Conservation (phyloP, 2,113 vertebrate genomes). For the Oostethus manadensis region DNA sequence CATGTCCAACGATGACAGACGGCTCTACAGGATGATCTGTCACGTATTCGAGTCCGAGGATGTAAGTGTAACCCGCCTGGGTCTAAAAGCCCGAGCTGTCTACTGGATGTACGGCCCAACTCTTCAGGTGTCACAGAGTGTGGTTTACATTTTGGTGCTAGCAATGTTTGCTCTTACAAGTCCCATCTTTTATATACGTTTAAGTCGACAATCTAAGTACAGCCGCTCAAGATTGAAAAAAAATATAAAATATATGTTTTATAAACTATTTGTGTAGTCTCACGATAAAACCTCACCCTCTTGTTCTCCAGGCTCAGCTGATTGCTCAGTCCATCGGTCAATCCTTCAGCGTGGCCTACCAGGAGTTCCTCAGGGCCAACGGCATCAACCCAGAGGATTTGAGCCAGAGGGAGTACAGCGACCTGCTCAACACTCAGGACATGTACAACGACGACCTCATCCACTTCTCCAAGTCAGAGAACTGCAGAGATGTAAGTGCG, state of each 20-base stretch:
- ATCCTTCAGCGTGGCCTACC: slow-evolving; percentile 95
- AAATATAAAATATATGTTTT: too few relatives aligned
- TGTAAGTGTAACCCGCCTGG: slow-evolving; percentile 66
- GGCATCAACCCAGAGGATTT: slow-evolving; percentile 96
- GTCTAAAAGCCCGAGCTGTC: background rate
- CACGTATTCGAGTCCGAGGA: slow-evolving; percentile 97
- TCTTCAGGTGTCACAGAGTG: too few relatives aligned
- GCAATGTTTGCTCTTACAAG: background rate
- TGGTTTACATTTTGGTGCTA: background rate
- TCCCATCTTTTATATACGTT: background rate
- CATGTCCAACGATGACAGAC: slow-evolving; percentile 79
- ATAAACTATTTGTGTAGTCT: background rate
- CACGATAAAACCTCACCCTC: background rate
- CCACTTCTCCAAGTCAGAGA: slow-evolving; percentile 98
- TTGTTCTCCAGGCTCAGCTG: slow-evolving; percentile 80
- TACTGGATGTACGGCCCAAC: too few relatives aligned
- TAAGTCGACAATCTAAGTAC: too few relatives aligned
- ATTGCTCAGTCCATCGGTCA: slow-evolving; percentile 98
- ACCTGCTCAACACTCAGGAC: slow-evolving; percentile 97
- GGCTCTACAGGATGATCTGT: slow-evolving; percentile 96
- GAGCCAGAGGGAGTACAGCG: slow-evolving; percentile 96
- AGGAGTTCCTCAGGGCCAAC: slow-evolving; percentile 94
- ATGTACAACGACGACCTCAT: slow-evolving; percentile 99
- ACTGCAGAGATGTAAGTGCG: slow-evolving; percentile 90
- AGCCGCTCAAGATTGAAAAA: too few relatives aligned